A percentile compares a stretch with the other conserved stretches of the same genome.
Evolutionary conservation across 2,888 invertebrate genomes (phyloP).

Genomic region (Ceratothoa steindachneri): DNA sequence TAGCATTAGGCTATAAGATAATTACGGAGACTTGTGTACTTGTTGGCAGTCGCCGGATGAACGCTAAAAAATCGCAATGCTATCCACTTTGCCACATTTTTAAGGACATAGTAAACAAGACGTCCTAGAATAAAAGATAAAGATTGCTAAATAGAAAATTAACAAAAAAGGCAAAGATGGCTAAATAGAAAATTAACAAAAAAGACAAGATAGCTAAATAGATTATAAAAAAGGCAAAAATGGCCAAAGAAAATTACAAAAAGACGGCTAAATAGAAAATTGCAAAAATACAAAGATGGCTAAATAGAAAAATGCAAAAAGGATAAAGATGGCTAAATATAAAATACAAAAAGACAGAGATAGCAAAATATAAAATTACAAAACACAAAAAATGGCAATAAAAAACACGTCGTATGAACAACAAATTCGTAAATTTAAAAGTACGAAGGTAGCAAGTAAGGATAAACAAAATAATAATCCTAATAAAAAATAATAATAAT

Average conservation of each 20-base stretch:
- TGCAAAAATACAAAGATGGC: background rate
- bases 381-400: too few relatives aligned
- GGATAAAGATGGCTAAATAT: background rate
- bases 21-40: too few relatives aligned
- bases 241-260: background rate
- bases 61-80: too few relatives aligned
- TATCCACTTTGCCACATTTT: too few relatives aligned
- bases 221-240: background rate
- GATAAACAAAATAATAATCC: conserved; percentile 1
- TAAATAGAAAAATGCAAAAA: background rate
- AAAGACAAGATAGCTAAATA: background rate
- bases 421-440: too few relatives aligned
- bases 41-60: too few relatives aligned
- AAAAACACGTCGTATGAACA: too few relatives aligned
- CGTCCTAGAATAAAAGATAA: background rate
- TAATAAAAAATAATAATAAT: conserved; percentile 5
- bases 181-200: background rate
- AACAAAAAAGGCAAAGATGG: background rate
- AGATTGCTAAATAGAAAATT: background rate
- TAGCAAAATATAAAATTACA: too few relatives aligned
- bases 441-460: too few relatives aligned
- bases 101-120: background rate
- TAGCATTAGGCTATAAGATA: too few relatives aligned
- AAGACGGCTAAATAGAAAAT: background rate
- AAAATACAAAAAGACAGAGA: too few relatives aligned